These are phyloP conservation scores for Morpho deidamia DNA, from an alignment of 2,888 invertebrate species.

Conservation along the genomic window DNA sequence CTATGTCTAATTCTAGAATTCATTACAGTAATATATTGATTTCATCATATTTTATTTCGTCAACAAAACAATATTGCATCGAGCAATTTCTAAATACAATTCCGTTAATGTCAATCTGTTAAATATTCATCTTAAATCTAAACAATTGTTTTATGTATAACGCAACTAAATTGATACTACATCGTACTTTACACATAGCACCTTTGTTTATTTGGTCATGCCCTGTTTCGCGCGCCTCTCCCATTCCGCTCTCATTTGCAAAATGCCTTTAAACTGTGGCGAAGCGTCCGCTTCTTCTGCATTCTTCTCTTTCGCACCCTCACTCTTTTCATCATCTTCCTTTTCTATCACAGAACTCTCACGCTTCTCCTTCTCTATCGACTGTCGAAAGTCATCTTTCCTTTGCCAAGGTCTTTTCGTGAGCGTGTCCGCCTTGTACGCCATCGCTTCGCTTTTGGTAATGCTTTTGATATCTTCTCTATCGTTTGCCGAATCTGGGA, in stretches of 20 bases:
- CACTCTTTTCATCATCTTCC: slow-evolving; percentile 54
- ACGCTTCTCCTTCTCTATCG: slow-evolving; percentile 54
- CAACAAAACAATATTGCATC: slow-evolving; percentile 10
- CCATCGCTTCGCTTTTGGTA: slow-evolving; percentile 56
- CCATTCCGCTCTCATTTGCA: slow-evolving; percentile 87
- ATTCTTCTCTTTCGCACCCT: slow-evolving; percentile 47
- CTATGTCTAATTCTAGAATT: slow-evolving; percentile 13
- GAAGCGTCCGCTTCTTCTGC: slow-evolving; percentile 50
- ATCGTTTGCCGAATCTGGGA: slow-evolving; percentile 70
- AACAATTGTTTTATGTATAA: slow-evolving; percentile 11
- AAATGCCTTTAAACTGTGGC: slow-evolving; percentile 83
- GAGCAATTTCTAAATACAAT: slow-evolving; percentile 13
- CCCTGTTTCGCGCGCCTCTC: slow-evolving; percentile 86
- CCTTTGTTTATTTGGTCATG: slow-evolving; percentile 77
- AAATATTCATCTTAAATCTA: slow-evolving; percentile 12
- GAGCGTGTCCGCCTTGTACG: slow-evolving; percentile 66
- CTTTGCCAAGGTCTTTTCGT: slow-evolving; percentile 65
- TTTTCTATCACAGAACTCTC: slow-evolving; percentile 67
- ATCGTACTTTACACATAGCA: slow-evolving; percentile 55
- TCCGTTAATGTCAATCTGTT: slow-evolving; percentile 11
- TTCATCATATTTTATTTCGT: slow-evolving; percentile 7
- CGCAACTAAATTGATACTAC: slow-evolving; percentile 14
- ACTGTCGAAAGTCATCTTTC: slow-evolving; percentile 55
- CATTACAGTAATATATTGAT: background rate
- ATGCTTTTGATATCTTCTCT: slow-evolving; percentile 67